A percentile compares a stretch with the other conserved stretches of the same genome.
Conservation (phyloP, 2,113 vertebrate genomes). For the Percina caprodes region DNA sequence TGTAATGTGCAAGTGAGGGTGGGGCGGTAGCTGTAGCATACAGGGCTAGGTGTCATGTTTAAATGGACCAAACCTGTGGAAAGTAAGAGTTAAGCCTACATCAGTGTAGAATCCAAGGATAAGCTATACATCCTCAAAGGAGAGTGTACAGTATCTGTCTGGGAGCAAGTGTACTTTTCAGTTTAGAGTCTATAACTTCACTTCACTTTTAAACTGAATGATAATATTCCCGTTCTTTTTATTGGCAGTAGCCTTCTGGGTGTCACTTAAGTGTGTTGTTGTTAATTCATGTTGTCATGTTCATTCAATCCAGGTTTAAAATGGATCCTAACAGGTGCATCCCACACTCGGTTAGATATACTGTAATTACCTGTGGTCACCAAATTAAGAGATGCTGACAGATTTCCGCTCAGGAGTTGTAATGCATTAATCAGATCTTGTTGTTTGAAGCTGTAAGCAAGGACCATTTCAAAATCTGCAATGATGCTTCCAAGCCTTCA, state of each 20-base stretch:
- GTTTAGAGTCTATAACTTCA: no score
- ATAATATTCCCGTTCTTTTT: no score
- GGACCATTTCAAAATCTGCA: constrained; percentile 44
- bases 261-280: background rate
- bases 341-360: background rate
- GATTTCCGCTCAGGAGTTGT: accelerated
- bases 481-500: constrained; percentile 66
- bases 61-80: constrained; percentile 54
- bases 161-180: no score
- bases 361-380: constrained; percentile 66
- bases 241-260: no score
- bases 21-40: accelerated
- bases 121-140: background rate
- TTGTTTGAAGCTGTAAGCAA: accelerated
- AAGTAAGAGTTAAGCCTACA: background rate
- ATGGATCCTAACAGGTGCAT: background rate
- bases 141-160: no score
- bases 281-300: background rate
- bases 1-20: accelerated
- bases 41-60: accelerated
- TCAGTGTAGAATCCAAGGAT: background rate
- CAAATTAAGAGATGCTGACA: background rate
- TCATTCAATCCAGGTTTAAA: background rate
- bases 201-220: no score
- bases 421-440: accelerated